Conservation (phyloP, 2,113 vertebrate species). For the Eulacestoma nigropectus region DNA sequence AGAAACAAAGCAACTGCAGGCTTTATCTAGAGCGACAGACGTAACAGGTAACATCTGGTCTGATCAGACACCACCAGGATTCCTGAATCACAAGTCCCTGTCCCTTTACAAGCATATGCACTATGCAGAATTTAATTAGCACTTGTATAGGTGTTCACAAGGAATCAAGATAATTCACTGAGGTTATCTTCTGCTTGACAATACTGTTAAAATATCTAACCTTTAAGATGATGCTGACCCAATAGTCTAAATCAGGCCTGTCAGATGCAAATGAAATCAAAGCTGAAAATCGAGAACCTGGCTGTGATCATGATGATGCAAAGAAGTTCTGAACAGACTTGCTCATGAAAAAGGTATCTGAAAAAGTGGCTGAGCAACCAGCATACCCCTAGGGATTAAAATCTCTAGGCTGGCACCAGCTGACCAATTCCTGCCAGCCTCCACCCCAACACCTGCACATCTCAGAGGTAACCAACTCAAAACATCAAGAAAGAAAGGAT, state of each 20-base stretch:
- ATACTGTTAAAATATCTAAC: neutral
- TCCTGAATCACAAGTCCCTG: neutral
- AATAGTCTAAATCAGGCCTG: neutral
- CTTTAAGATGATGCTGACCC: neutral
- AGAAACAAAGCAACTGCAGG: neutral
- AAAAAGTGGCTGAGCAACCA: neutral
- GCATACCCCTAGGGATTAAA: neutral
- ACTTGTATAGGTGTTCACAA: neutral
- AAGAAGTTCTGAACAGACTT: neutral
- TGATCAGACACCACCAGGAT: neutral
- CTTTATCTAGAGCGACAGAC: neutral
- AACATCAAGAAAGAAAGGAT: neutral
- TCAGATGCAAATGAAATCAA: neutral
- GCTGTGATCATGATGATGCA: neutral
- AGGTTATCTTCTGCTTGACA: neutral
- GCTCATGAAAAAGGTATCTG: neutral
- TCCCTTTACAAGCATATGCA: neutral
- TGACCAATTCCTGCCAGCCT: neutral
- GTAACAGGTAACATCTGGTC: neutral
- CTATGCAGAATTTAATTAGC: neutral
- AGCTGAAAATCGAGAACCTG: neutral
- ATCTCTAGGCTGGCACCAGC: neutral
- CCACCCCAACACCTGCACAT: neutral
- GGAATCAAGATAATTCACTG: neutral
- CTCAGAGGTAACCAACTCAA: neutral